phyloP scores from a whole-genome alignment of 1,140 invertebrate species.

The Drosophila suzukii region DNA sequence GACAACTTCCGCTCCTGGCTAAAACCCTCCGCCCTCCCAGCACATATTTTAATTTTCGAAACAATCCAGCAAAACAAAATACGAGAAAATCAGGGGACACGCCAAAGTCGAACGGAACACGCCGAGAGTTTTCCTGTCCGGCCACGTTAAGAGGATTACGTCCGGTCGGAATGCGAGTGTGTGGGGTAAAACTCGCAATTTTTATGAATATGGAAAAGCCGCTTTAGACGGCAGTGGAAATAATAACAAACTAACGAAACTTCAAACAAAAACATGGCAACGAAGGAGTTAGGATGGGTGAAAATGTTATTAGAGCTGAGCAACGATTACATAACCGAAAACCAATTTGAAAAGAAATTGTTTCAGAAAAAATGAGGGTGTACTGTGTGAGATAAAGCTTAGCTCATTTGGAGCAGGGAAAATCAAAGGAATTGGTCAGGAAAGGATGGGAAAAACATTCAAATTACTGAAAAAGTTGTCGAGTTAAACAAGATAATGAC shows the following conservation, averaged over 20 bases:
- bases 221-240: constrained; percentile 65
- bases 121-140: constrained; percentile 48
- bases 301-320: constrained; percentile 72
- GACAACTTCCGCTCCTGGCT: constrained; percentile 45
- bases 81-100: constrained; percentile 46
- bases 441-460: not conserved
- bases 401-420: constrained; percentile 14
- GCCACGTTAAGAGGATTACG: constrained; percentile 72
- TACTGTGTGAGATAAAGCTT: constrained; percentile 2
- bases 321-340: constrained; percentile 58
- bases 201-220: constrained; percentile 81
- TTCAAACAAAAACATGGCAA: constrained; percentile 69
- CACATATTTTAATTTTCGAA: constrained; percentile 79
- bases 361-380: constrained; percentile 3
- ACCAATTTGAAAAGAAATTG: constrained; percentile 26
- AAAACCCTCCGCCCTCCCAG: constrained; percentile 42
- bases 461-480: not conserved
- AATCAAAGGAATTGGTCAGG: not conserved
- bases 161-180: constrained; percentile 47
- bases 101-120: constrained; percentile 57
- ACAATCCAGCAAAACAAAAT: constrained; percentile 65
- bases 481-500: too few species aligned
- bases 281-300: constrained; percentile 18
- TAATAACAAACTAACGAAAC: constrained; percentile 65
- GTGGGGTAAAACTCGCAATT: constrained; percentile 69